Percentiles rank a stretch among this genome's conserved stretches.
Conservation (phyloP, 2,888 invertebrate genomes). For the Rotaria magnacalcarata region DNA sequence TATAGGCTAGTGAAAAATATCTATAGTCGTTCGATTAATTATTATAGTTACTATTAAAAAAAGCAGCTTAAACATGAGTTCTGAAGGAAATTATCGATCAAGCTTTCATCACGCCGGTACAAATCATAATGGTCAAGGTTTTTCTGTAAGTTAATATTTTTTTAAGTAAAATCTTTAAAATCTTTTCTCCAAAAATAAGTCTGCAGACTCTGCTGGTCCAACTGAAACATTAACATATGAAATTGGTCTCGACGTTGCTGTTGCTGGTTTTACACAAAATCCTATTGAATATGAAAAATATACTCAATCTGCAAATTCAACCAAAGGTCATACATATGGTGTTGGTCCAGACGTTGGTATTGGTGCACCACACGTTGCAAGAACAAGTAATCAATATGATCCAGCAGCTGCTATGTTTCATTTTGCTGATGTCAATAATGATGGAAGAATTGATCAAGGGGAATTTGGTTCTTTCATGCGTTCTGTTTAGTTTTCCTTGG, state of each 20-base stretch:
- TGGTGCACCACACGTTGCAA: not conserved
- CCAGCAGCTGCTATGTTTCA: not conserved
- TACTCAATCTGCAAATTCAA: not conserved
- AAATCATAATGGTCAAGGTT: not conserved
- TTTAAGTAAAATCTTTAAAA: too few relatives aligned
- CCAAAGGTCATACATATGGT: not conserved
- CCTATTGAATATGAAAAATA: not conserved
- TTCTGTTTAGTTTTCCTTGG: not conserved
- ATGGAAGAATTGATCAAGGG: not conserved
- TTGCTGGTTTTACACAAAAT: not conserved
- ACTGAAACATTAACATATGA: not conserved
- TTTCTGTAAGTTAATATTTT: not conserved
- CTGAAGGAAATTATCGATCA: too few relatives aligned
- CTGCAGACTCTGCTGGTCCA: not conserved
- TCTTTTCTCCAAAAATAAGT: not conserved
- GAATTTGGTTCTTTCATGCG: not conserved
- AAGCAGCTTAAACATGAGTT: too few relatives aligned
- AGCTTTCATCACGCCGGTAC: too few relatives aligned
- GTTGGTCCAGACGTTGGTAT: not conserved
- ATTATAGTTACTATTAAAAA: too few relatives aligned
- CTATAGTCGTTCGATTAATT: too few relatives aligned
- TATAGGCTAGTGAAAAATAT: too few relatives aligned
- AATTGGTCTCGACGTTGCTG: not conserved
- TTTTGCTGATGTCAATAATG: not conserved
- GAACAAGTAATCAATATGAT: not conserved